Conservation (phyloP, 2,888 invertebrate species). For the Apantesis nais region DNA sequence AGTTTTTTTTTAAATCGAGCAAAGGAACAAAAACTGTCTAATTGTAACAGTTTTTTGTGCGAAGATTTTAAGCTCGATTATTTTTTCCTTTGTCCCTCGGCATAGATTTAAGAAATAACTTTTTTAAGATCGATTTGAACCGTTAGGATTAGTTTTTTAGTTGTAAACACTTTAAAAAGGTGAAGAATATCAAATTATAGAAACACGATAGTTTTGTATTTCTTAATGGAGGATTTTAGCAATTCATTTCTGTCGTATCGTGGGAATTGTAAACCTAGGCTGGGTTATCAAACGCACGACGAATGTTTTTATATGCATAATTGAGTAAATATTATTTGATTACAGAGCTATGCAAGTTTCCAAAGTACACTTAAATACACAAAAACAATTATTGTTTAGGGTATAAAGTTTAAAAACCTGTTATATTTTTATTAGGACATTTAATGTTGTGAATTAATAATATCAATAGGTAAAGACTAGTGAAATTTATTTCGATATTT, state of each 20-base stretch:
- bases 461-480: slow-evolving; percentile 17
- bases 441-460: not conserved
- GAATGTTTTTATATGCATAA: slow-evolving; percentile 14
- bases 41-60: slow-evolving; percentile 83
- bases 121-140: slow-evolving; percentile 53
- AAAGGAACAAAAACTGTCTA: slow-evolving; percentile 81
- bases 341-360: slow-evolving; percentile 5
- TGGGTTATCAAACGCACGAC: slow-evolving; percentile 1
- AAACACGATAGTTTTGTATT: slow-evolving; percentile 23
- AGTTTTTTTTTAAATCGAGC: slow-evolving; percentile 70
- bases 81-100: slow-evolving; percentile 69
- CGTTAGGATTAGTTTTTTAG: slow-evolving; percentile 51
- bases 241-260: slow-evolving; percentile 9
- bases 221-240: slow-evolving; percentile 19
- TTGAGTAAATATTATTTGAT: slow-evolving; percentile 15
- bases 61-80: slow-evolving; percentile 81
- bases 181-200: slow-evolving; percentile 26
- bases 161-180: slow-evolving; percentile 27
- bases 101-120: slow-evolving; percentile 55
- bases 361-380: not conserved
- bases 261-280: slow-evolving; percentile 19
- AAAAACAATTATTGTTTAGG: not conserved
- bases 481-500: slow-evolving; percentile 33
- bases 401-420: not conserved
- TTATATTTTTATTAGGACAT: not conserved